Conservation (phyloP, 2,797 vertebrate species). For the Varecia variegata region DNA sequence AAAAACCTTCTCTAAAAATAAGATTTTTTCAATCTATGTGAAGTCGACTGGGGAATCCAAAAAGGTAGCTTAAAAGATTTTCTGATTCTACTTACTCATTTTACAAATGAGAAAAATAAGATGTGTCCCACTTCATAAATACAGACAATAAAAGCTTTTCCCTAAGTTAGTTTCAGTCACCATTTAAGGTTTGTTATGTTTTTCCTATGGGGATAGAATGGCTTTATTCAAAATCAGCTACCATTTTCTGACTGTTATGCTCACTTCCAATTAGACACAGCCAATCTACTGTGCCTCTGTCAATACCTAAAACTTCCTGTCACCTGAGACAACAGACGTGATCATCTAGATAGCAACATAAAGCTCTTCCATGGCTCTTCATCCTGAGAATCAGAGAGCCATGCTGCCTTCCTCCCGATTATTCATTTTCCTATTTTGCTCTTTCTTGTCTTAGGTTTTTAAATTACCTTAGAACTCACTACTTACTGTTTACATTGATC, state of each 20-base stretch:
- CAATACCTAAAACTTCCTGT: background rate
- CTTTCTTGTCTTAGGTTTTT: slow-evolving; percentile 40
- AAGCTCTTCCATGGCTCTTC: background rate
- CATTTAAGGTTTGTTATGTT: slow-evolving; percentile 8
- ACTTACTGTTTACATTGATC: background rate
- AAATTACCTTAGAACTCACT: slow-evolving; percentile 27
- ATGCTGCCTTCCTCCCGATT: background rate
- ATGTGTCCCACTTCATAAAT: background rate
- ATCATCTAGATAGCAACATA: background rate
- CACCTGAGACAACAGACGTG: background rate
- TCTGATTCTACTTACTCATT: slow-evolving; percentile 25
- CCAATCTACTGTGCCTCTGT: background rate
- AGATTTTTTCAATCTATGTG: background rate
- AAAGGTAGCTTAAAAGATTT: background rate
- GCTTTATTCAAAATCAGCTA: slow-evolving; percentile 39
- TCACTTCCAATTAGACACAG: slow-evolving; percentile 4
- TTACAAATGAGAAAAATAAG: slow-evolving; percentile 50
- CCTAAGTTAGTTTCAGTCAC: background rate
- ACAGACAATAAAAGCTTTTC: background rate
- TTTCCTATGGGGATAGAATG: background rate
- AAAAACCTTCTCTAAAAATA: background rate
- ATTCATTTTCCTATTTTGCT: background rate
- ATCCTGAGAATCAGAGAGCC: background rate
- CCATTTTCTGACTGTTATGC: slow-evolving; percentile 38
- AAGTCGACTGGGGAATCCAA: background rate